These are phyloP conservation scores for Phlogophora meticulosa DNA, from an alignment of 2,888 invertebrate genomes.

Conservation along the genomic window DNA sequence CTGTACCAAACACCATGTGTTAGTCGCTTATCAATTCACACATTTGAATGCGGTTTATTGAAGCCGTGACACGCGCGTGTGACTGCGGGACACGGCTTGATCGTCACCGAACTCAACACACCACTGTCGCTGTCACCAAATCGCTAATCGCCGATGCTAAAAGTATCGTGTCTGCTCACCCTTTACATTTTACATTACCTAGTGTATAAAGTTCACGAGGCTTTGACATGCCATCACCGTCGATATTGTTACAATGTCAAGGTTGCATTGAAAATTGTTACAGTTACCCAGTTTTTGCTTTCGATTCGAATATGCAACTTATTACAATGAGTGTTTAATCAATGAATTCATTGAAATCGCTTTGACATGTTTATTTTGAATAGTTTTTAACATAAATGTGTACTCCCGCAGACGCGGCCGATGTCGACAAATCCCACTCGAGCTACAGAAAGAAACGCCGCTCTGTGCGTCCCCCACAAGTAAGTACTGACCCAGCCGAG, in stretches of 20 bases:
- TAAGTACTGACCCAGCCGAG: constrained; percentile 87
- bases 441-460: constrained; percentile 85
- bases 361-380: not conserved
- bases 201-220: not conserved
- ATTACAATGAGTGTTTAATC: not conserved
- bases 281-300: constrained; percentile 3
- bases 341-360: not conserved
- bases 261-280: constrained; percentile 3
- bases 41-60: no score
- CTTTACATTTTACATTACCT: not conserved
- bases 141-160: not conserved
- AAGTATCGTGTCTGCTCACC: not conserved
- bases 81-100: no score
- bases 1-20: no score
- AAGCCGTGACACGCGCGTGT: no score
- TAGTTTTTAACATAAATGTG: constrained; percentile 6
- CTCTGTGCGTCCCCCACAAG: constrained; percentile 80
- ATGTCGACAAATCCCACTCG: constrained; percentile 84
- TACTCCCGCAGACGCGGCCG: constrained; percentile 77
- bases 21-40: no score
- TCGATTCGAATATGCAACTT: not conserved
- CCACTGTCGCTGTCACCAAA: no score
- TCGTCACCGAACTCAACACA: no score
- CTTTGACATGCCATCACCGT: constrained; percentile 7
- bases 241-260: constrained; percentile 15